Percentiles rank a stretch among this genome's conserved stretches.
Evolutionary conservation across 1,140 invertebrate genomes (phyloP).

Genomic region (Anoplolepis gracilipes): DNA sequence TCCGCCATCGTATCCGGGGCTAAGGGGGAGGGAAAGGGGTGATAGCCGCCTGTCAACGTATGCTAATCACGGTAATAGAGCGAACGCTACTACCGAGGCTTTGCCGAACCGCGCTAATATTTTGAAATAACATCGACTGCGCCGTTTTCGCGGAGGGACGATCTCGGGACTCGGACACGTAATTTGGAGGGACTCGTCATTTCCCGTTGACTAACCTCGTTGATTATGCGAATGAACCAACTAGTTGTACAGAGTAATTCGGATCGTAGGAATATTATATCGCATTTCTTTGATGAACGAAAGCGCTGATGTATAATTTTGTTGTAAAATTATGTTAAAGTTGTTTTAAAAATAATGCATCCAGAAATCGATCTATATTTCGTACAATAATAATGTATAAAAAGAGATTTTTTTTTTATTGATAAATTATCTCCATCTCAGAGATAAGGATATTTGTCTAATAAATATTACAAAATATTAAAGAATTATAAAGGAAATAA

Average conservation of each 20-base stretch:
- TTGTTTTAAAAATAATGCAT: not conserved
- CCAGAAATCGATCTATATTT: not conserved
- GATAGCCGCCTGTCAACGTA: constrained; percentile 75
- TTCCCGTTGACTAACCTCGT: constrained; percentile 5
- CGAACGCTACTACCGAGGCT: constrained; percentile 72
- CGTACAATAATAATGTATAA: not conserved
- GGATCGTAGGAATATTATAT: constrained; percentile 1
- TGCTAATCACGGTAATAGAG: constrained; percentile 82
- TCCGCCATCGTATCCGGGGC: not conserved
- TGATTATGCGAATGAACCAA: constrained; percentile 38
- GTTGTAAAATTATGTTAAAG: not conserved
- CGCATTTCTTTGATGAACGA: not conserved
- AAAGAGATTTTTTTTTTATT: not conserved
- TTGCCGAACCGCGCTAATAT: constrained; percentile 76
- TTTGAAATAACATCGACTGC: constrained; percentile 79
- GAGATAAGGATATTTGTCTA: not conserved
- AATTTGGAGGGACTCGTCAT: constrained; percentile 66
- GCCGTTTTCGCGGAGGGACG: constrained; percentile 59
- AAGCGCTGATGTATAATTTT: constrained; percentile 1
- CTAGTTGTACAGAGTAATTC: constrained; percentile 17
- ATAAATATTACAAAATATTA: not conserved
- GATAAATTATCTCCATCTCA: not conserved
- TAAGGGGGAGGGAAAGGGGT: not conserved
- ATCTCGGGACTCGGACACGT: constrained; percentile 43
- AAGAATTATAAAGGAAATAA: not conserved